A percentile compares a stretch with the other conserved stretches of the same genome.
Conservation (phyloP, 37 sponge, comb jelly and placozoan species). For the Chondrosia reniformis region DNA sequence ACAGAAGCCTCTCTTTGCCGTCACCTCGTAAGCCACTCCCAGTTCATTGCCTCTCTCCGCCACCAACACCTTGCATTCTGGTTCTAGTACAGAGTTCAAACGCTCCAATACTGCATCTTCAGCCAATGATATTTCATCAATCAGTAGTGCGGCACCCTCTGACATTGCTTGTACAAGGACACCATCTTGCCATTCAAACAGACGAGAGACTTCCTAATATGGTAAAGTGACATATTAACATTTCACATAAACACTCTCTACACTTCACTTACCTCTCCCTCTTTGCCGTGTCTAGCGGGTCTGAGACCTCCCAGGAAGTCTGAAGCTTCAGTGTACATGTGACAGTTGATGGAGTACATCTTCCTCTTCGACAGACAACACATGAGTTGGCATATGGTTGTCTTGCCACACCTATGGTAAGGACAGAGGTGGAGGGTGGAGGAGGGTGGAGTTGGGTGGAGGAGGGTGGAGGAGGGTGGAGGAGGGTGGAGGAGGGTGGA, state of each 20-base stretch:
- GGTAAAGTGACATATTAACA: background rate
- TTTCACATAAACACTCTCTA: background rate
- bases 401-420: slow-evolving; percentile 92
- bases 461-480: no score
- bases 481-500: no score
- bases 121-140: slow-evolving; percentile 99
- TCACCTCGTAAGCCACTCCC: slow-evolving; percentile 52
- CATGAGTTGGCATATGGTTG: slow-evolving; percentile 88
- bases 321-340: slow-evolving; percentile 97
- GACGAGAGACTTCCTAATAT: background rate
- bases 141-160: slow-evolving; percentile 68
- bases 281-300: slow-evolving; percentile 54
- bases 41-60: slow-evolving; percentile 72
- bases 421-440: no score
- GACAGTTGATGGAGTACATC: slow-evolving; percentile 89
- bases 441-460: no score
- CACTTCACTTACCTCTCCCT: slow-evolving; percentile 23
- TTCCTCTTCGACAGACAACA: slow-evolving; percentile 34
- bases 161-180: slow-evolving; percentile 87
- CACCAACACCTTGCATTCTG: slow-evolving; percentile 83
- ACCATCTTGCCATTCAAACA: slow-evolving; percentile 98
- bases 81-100: slow-evolving; percentile 94
- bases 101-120: slow-evolving; percentile 98
- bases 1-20: slow-evolving; percentile 69
- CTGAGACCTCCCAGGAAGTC: slow-evolving; percentile 96